phyloP scores from a whole-genome alignment of 2,797 vertebrate species.

The Lemur catta region DNA sequence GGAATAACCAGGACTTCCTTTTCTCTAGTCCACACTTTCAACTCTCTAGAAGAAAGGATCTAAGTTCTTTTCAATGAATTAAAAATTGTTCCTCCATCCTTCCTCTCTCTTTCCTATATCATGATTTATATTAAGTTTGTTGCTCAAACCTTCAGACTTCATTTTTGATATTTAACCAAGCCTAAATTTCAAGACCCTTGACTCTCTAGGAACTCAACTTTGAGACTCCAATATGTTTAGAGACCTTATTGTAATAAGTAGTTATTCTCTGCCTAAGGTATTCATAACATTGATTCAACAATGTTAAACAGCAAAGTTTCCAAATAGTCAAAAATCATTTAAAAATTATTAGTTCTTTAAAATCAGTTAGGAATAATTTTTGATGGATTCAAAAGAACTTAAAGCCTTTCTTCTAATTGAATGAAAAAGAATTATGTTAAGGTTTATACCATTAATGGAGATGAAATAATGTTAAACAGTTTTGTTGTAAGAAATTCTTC shows the following conservation, averaged over 20 bases:
- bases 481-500: background rate
- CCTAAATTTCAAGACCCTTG: background rate
- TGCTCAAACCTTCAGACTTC: background rate
- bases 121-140: background rate
- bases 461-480: background rate
- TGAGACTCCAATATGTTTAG: background rate
- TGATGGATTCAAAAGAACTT: background rate
- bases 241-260: background rate
- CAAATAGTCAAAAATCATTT: background rate
- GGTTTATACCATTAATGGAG: background rate
- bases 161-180: background rate
- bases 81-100: too few relatives aligned
- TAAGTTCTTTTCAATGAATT: background rate
- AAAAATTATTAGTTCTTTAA: background rate
- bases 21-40: background rate
- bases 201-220: background rate
- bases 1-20: too few relatives aligned
- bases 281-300: background rate
- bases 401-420: background rate
- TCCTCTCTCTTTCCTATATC: background rate
- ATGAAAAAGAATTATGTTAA: background rate
- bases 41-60: background rate
- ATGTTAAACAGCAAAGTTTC: background rate
- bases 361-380: background rate
- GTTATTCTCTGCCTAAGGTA: background rate